Conservation (phyloP, 1,140 invertebrate species). For the Rhagoletis pomonella region DNA sequence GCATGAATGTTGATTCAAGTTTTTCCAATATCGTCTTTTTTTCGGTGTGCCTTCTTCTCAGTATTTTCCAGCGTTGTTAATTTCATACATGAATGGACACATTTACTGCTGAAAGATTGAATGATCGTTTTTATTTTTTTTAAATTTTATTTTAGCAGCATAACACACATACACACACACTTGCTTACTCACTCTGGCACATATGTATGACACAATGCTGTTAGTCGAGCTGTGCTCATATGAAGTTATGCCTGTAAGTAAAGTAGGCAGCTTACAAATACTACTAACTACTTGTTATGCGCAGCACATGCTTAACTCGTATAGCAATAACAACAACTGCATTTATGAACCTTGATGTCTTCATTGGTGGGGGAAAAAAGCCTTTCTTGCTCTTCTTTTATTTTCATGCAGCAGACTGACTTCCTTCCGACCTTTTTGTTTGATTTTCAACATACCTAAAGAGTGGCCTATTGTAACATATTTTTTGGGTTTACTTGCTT, state of each 20-base stretch:
- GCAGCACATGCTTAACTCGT: not conserved
- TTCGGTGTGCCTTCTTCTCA: slow-evolving; percentile 35
- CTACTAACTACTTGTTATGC: not conserved
- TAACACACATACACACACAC: not conserved
- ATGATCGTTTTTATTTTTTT: not conserved
- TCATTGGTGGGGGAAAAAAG: not conserved
- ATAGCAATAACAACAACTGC: slow-evolving; percentile 34
- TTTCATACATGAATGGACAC: slow-evolving; percentile 58
- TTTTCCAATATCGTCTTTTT: not conserved
- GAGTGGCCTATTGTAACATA: slow-evolving; percentile 15
- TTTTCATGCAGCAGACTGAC: slow-evolving; percentile 35
- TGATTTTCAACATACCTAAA: not conserved
- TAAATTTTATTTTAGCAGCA: slow-evolving; percentile 21
- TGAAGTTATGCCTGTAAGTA: slow-evolving; percentile 49
- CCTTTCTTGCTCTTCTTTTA: not conserved
- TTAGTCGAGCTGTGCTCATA: not conserved
- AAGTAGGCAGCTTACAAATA: slow-evolving; percentile 22
- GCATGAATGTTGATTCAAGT: slow-evolving; percentile 9
- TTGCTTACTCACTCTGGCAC: too few species aligned
- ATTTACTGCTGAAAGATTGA: slow-evolving; percentile 57
- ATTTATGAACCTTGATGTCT: slow-evolving; percentile 46
- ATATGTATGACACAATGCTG: not conserved
- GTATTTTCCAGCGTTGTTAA: slow-evolving; percentile 57
- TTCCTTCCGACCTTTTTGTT: slow-evolving; percentile 35
- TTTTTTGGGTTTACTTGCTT: not conserved